A percentile compares a stretch with the other conserved stretches of the same genome.
Evolutionary conservation across 2,113 vertebrate species (phyloP).

Genomic region (Megaptera novaeangliae): DNA sequence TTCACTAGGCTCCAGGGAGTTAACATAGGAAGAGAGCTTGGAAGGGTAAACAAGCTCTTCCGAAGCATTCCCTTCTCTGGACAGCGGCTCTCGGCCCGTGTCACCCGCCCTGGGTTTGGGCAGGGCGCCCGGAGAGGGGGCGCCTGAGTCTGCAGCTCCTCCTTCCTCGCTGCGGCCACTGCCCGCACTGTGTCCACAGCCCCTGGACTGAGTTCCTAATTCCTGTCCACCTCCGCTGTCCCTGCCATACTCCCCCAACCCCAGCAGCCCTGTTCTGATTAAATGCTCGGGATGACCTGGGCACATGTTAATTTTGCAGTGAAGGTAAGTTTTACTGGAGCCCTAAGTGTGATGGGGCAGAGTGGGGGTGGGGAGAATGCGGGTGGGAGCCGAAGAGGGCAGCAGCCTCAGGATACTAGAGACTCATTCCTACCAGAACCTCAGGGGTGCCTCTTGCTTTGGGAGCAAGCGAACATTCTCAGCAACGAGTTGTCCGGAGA

Average conservation of each 20-base stretch:
- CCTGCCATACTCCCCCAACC: not conserved
- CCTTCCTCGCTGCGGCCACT: not conserved
- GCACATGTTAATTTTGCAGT: not conserved
- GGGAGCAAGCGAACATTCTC: not conserved
- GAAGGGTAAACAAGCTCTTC: not conserved
- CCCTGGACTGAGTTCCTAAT: not conserved
- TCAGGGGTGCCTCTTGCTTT: not conserved
- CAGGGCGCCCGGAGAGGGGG: fast-evolving
- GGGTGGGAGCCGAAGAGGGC: not conserved
- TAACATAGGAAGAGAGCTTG: not conserved
- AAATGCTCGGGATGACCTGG: not conserved
- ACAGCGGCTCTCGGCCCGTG: not conserved
- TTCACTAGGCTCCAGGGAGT: not conserved
- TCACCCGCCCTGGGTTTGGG: too few species aligned
- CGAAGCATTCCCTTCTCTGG: not conserved
- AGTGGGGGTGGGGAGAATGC: not conserved
- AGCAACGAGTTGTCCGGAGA: not conserved
- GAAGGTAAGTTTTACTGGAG: not conserved
- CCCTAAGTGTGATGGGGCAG: not conserved
- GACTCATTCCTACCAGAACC: not conserved
- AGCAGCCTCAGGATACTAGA: not conserved
- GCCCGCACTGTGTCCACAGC: not conserved
- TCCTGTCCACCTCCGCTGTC: not conserved
- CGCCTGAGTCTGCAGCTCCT: not conserved
- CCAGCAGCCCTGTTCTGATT: too few species aligned